Conservation (phyloP, 2,113 vertebrate species). For the Plecotus auritus region DNA sequence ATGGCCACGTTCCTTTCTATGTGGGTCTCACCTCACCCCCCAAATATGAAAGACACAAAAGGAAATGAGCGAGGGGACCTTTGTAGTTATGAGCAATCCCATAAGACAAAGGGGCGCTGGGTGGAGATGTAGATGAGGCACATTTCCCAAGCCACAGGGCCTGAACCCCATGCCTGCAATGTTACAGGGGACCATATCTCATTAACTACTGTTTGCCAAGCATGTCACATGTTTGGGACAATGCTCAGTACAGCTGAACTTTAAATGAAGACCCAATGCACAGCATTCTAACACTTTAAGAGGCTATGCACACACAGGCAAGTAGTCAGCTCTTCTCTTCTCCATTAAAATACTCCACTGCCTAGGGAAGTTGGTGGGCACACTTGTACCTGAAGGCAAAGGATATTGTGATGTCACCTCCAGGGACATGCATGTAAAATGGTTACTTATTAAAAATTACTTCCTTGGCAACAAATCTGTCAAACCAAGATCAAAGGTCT, state of each 20-base stretch:
- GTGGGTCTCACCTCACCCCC: fast-evolving
- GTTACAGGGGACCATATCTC: background rate
- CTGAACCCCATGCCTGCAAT: background rate
- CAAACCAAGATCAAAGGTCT: background rate
- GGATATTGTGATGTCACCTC: background rate
- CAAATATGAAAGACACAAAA: background rate
- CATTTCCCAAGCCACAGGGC: background rate
- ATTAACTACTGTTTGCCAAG: background rate
- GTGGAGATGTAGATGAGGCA: background rate
- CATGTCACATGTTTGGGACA: background rate
- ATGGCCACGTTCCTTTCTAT: background rate
- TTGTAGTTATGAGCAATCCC: background rate
- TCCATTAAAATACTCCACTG: background rate
- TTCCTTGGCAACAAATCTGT: background rate
- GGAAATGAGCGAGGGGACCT: background rate
- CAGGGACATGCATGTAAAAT: background rate
- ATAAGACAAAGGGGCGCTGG: background rate
- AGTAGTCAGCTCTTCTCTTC: background rate
- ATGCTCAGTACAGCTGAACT: background rate
- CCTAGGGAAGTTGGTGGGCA: background rate
- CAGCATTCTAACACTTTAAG: background rate
- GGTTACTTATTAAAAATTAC: background rate
- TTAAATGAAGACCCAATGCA: background rate
- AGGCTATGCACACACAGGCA: background rate
- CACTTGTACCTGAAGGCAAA: background rate